Evolutionary conservation across 1,140 invertebrate species (phyloP).

Genomic region (Hyposmocoma kahamanoa): DNA sequence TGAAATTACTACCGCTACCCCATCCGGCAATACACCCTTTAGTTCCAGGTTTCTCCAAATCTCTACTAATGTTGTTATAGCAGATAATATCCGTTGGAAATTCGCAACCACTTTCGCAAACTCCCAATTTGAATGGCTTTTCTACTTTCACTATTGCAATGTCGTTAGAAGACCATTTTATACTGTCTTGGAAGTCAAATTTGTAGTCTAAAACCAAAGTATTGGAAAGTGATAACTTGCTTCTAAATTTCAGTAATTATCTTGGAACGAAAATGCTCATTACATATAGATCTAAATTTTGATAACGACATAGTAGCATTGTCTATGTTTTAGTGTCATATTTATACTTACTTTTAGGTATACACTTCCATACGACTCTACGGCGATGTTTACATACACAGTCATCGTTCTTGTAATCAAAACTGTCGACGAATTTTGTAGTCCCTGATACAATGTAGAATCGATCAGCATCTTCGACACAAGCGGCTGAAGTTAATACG

Average conservation of each 20-base stretch:
- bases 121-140: constrained; percentile 52
- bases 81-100: constrained; percentile 40
- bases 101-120: constrained; percentile 46
- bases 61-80: constrained; percentile 55
- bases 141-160: constrained; percentile 63
- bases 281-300: too few relatives aligned
- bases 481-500: constrained; percentile 58
- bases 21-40: constrained; percentile 59
- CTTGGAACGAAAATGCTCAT: too few relatives aligned
- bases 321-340: too few relatives aligned
- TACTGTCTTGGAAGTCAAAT: constrained; percentile 64
- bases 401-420: constrained; percentile 49
- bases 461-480: constrained; percentile 58
- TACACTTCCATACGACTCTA: constrained; percentile 62
- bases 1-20: constrained; percentile 56
- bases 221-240: too few relatives aligned
- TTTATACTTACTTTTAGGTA: constrained; percentile 66
- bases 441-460: constrained; percentile 65
- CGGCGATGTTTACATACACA: constrained; percentile 58
- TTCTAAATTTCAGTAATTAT: too few relatives aligned
- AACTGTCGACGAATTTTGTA: constrained; percentile 55
- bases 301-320: too few relatives aligned
- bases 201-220: constrained; percentile 44
- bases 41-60: constrained; percentile 54
- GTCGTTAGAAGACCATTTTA: constrained; percentile 64